Conservation (phyloP, 2,888 invertebrate species). For the Trichogramma evanescens region DNA sequence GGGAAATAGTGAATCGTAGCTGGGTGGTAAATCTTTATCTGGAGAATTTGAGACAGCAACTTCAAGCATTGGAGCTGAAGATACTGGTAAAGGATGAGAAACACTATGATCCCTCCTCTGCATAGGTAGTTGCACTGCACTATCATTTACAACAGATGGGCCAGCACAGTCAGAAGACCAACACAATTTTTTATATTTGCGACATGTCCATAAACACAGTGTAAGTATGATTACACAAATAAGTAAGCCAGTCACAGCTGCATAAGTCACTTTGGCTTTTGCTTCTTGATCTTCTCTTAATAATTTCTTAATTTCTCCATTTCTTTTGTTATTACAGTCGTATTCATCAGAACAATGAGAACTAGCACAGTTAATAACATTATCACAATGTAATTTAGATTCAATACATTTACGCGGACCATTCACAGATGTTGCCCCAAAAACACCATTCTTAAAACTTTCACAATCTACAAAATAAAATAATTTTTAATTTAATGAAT, state of each 20-base stretch:
- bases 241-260: conserved; percentile 49
- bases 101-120: conserved; percentile 28
- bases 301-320: conserved; percentile 23
- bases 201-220: conserved; percentile 49
- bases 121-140: conserved; percentile 28
- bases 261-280: conserved; percentile 48
- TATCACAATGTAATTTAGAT: conserved; percentile 46
- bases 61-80: conserved; percentile 43
- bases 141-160: conserved; percentile 27
- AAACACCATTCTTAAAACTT: not conserved
- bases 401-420: not conserved
- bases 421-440: conserved; percentile 6
- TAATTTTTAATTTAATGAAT: not conserved
- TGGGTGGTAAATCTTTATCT: conserved; percentile 54
- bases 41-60: conserved; percentile 39
- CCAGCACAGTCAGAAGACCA: conserved; percentile 49
- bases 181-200: conserved; percentile 49
- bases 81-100: conserved; percentile 30
- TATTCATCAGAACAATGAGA: conserved; percentile 46
- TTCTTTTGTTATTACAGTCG: conserved; percentile 35
- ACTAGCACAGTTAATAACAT: conserved; percentile 47
- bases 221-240: conserved; percentile 49
- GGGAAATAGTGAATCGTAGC: conserved; percentile 54
- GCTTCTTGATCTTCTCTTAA: conserved; percentile 26
- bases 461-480: not conserved